A percentile compares a stretch with the other conserved stretches of the same genome.
Conservation (phyloP, 2,888 invertebrate species). For the Scrobipalpa atriplicella region DNA sequence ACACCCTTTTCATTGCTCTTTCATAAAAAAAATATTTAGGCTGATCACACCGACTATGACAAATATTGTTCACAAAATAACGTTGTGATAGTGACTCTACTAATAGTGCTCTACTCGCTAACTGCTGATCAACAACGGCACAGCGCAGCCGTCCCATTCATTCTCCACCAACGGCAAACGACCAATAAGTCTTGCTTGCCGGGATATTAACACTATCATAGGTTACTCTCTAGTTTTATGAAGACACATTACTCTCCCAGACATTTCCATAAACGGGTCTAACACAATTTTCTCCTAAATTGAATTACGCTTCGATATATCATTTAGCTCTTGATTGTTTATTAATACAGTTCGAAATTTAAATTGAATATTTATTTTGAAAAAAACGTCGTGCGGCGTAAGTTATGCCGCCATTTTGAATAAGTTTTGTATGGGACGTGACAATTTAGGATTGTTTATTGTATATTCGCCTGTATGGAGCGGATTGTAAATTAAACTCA, state of each 20-base stretch:
- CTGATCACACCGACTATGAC: too few relatives aligned
- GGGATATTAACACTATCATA: slow-evolving; percentile 82
- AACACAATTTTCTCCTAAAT: slow-evolving; percentile 24
- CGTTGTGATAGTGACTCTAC: not conserved
- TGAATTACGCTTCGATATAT: slow-evolving; percentile 25
- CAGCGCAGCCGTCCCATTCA: slow-evolving; percentile 65
- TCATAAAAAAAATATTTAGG: too few relatives aligned
- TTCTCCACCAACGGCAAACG: slow-evolving; percentile 77
- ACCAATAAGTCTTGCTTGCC: slow-evolving; percentile 80
- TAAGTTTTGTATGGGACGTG: slow-evolving; percentile 11
- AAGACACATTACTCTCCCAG: slow-evolving; percentile 73
- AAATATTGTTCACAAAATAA: slow-evolving; percentile 1
- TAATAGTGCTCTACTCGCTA: slow-evolving; percentile 15
- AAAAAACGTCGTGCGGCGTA: slow-evolving; percentile 23
- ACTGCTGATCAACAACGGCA: slow-evolving; percentile 36
- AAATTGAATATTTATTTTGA: slow-evolving; percentile 14
- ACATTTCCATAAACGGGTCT: slow-evolving; percentile 66
- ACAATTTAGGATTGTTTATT: slow-evolving; percentile 32
- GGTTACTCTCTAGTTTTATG: slow-evolving; percentile 79
- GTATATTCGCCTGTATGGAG: slow-evolving; percentile 22
- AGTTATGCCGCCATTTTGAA: slow-evolving; percentile 20
- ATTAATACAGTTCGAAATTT: slow-evolving; percentile 7
- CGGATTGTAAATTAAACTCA: slow-evolving; percentile 43
- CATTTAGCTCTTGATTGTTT: slow-evolving; percentile 18
- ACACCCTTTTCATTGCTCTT: too few relatives aligned